Evolutionary conservation across 2,888 invertebrate genomes (phyloP).

Genomic region (Lagria hirta): DNA sequence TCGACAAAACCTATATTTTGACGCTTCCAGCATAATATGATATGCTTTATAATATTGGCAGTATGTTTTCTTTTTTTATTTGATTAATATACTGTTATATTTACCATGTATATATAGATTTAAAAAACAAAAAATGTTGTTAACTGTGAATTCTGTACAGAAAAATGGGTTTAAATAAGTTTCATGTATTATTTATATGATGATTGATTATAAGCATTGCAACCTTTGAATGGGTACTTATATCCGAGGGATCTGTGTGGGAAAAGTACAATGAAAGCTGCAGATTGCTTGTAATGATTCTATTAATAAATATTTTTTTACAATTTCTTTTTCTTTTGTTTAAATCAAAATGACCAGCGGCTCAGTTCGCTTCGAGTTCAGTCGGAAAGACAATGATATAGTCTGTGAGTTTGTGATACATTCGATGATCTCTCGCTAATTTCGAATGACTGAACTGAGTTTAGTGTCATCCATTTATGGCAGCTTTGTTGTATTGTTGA

Average conservation of each 20-base stretch:
- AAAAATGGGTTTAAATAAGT: slow-evolving; percentile 35
- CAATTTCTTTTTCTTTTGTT: slow-evolving; percentile 6
- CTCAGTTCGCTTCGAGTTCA: neutral
- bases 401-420: slow-evolving; percentile 15
- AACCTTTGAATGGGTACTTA: neutral
- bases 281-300: slow-evolving; percentile 12
- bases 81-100: slow-evolving; percentile 35
- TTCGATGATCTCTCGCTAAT: slow-evolving; percentile 16
- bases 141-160: slow-evolving; percentile 40
- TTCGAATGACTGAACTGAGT: slow-evolving; percentile 7
- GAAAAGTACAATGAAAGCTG: slow-evolving; percentile 11
- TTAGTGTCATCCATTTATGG: slow-evolving; percentile 8
- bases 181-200: slow-evolving; percentile 14
- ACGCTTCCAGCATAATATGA: slow-evolving; percentile 37
- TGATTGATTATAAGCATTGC: slow-evolving; percentile 7
- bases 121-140: slow-evolving; percentile 15
- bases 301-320: slow-evolving; percentile 16
- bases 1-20: slow-evolving; percentile 22
- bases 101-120: slow-evolving; percentile 39
- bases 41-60: slow-evolving; percentile 31
- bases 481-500: slow-evolving; percentile 17
- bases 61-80: slow-evolving; percentile 31
- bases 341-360: slow-evolving; percentile 11
- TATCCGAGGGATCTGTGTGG: slow-evolving; percentile 5
- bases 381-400: neutral